Evolutionary conservation across 1,140 invertebrate species (phyloP).

Genomic region (Calephelis virginiensis): DNA sequence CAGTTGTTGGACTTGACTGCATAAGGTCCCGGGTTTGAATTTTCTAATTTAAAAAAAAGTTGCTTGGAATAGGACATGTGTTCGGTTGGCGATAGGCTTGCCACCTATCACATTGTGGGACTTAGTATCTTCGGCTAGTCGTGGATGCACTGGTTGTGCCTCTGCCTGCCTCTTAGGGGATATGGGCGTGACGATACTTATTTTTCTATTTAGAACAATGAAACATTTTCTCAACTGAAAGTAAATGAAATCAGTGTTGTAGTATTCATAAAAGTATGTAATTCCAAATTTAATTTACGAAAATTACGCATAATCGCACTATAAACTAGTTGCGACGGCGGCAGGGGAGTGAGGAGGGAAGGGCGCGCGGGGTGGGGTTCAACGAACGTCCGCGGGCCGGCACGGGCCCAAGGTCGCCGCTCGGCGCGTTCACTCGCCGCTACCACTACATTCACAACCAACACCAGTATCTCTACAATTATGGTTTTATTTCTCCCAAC

Average conservation of each 20-base stretch:
- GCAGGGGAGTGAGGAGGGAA: conserved; percentile 21
- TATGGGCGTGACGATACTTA: too few species aligned
- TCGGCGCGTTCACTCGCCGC: conserved; percentile 63
- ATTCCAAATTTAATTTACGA: conserved; percentile 48
- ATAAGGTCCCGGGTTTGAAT: too few species aligned
- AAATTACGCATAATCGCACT: conserved; percentile 51
- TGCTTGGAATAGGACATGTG: too few species aligned
- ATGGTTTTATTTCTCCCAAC: neutral
- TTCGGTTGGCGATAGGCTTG: too few species aligned
- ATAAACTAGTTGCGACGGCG: conserved; percentile 47
- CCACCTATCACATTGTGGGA: too few species aligned
- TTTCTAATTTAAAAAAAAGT: too few species aligned
- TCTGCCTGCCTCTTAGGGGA: too few species aligned
- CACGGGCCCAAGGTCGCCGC: conserved; percentile 69
- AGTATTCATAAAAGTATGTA: conserved; percentile 14
- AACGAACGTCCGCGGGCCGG: conserved; percentile 73
- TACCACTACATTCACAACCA: conserved; percentile 34
- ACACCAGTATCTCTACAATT: conserved; percentile 26
- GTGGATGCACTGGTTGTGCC: too few species aligned
- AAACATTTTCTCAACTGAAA: neutral
- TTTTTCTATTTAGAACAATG: neutral
- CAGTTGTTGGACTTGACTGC: too few species aligned
- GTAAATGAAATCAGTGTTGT: neutral
- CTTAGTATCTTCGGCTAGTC: too few species aligned
- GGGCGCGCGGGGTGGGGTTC: conserved; percentile 44